Percentiles rank a stretch among this genome's conserved stretches.
These are phyloP conservation scores for Enteromius argenteus DNA, from an alignment of 2,797 vertebrate species.

Conservation along the genomic window DNA sequence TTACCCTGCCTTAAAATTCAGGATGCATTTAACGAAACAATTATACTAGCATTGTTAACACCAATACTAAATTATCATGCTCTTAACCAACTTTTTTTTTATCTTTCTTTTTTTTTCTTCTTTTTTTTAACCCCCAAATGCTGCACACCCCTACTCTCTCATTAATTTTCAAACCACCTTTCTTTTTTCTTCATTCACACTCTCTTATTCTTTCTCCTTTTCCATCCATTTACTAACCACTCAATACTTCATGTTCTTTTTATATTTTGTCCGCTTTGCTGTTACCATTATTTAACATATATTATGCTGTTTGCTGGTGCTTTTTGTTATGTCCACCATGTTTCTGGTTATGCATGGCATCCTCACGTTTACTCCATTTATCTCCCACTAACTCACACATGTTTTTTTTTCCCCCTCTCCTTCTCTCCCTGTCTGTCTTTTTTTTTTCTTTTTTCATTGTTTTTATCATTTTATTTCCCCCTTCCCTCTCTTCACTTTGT, in stretches of 20 bases:
- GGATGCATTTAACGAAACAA: background rate
- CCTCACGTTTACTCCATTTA: background rate
- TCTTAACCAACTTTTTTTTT: conserved; percentile 22
- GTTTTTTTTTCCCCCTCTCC: background rate
- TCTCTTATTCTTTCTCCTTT: background rate
- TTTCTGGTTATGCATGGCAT: conserved; percentile 30
- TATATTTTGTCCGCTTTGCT: background rate
- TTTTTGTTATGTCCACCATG: background rate
- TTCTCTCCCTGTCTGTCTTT: background rate
- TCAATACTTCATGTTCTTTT: background rate
- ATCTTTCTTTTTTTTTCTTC: conserved; percentile 1
- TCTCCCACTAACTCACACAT: background rate
- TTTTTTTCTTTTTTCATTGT: background rate
- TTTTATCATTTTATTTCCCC: background rate
- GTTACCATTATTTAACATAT: background rate
- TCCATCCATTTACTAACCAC: conserved; percentile 25
- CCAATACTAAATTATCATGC: background rate
- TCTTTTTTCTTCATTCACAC: background rate
- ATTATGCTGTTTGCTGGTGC: background rate
- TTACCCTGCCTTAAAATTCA: too few relatives aligned
- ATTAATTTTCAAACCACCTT: conserved; percentile 4
- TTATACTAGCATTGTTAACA: conserved; percentile 15
- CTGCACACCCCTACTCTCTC: conserved; percentile 9
- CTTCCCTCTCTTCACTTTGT: background rate
- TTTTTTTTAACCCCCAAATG: conserved; percentile 38